Evolutionary conservation across 2,797 vertebrate species (phyloP).

Genomic region (Enteromius viviparus): DNA sequence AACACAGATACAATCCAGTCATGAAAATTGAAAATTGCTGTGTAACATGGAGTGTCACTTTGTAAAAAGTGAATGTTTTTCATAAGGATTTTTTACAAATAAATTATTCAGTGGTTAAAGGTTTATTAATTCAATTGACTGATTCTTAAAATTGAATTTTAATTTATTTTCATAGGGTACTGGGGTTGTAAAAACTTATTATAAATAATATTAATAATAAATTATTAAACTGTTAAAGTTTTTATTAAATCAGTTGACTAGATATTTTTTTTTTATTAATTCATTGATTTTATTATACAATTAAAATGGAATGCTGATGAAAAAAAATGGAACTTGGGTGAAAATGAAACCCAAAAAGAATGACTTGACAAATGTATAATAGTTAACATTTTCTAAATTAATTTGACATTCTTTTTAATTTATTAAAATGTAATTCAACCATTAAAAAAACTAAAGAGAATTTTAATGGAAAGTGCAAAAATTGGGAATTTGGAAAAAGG

Average conservation of each 20-base stretch:
- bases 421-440: neutral
- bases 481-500: neutral
- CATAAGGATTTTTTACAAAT: neutral
- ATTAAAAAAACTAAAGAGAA: neutral
- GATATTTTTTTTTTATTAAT: neutral
- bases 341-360: too few relatives aligned
- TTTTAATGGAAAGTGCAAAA: neutral
- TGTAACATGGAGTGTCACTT: neutral
- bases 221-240: neutral
- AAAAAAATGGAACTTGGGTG: too few relatives aligned
- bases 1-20: neutral
- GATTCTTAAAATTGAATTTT: neutral
- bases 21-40: neutral
- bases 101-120: neutral
- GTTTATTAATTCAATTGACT: neutral
- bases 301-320: too few relatives aligned
- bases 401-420: neutral
- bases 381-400: neutral
- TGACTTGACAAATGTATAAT: neutral
- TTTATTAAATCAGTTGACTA: neutral
- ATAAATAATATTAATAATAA: too few relatives aligned
- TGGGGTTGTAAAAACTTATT: neutral
- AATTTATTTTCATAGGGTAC: neutral
- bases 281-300: neutral
- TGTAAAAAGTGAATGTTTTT: neutral